Percentiles rank a stretch among this genome's conserved stretches.
Evolutionary conservation across 2,888 invertebrate genomes (phyloP).

Genomic region (Copidosoma aretas): DNA sequence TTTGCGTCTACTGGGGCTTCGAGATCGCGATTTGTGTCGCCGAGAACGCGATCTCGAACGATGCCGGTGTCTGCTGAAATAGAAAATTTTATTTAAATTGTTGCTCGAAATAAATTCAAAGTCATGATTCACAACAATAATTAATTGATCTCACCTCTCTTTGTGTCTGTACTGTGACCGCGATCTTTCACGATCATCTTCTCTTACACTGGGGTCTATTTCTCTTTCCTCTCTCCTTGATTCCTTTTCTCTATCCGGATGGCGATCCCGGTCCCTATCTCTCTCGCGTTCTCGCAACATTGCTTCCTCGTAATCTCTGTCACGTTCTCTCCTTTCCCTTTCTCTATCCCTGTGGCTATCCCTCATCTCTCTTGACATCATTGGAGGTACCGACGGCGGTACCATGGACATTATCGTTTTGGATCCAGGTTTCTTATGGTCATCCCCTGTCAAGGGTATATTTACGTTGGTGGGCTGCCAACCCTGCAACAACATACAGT

Average conservation of each 20-base stretch:
- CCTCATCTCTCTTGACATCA: constrained; percentile 52
- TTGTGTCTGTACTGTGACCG: constrained; percentile 69
- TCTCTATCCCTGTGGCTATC: constrained; percentile 62
- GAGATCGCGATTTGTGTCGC: constrained; percentile 75
- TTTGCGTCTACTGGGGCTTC: constrained; percentile 74
- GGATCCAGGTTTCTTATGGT: constrained; percentile 55
- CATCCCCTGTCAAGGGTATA: constrained; percentile 58
- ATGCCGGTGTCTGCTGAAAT: constrained; percentile 55
- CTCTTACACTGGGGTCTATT: constrained; percentile 61
- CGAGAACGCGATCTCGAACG: constrained; percentile 66
- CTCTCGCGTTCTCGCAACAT: constrained; percentile 57
- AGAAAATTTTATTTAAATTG: constrained; percentile 19
- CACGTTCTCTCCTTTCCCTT: constrained; percentile 56
- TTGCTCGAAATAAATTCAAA: constrained; percentile 12
- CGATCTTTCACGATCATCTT: constrained; percentile 65
- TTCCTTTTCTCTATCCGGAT: constrained; percentile 55
- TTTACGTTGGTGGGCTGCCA: constrained; percentile 60
- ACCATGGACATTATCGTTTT: constrained; percentile 61
- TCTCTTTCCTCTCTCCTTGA: constrained; percentile 58
- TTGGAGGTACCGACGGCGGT: constrained; percentile 59
- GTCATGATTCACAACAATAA: not conserved
- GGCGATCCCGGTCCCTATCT: constrained; percentile 49
- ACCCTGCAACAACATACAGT: constrained; percentile 47
- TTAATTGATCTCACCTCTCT: constrained; percentile 65
- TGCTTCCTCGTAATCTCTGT: constrained; percentile 56